A percentile compares a stretch with the other conserved stretches of the same genome.
Conservation (phyloP, 2,113 vertebrate genomes). For the Petrocephalus microphthalmus region DNA sequence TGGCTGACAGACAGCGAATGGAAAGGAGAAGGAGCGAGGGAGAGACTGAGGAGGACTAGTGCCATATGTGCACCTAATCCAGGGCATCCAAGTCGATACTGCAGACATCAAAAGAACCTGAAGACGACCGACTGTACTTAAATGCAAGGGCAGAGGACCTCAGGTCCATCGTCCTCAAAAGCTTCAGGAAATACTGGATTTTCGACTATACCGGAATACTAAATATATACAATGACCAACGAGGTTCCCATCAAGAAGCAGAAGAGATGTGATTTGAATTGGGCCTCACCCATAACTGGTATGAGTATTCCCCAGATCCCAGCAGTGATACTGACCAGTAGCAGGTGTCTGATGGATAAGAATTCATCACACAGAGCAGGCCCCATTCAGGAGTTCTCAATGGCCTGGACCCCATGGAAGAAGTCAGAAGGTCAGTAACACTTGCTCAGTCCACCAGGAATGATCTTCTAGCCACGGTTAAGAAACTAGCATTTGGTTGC, state of each 20-base stretch:
- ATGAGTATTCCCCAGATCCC: not conserved
- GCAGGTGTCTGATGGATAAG: slow-evolving; percentile 5
- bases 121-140: not conserved
- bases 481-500: not conserved
- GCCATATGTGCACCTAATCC: not conserved
- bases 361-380: not conserved
- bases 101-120: not conserved
- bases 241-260: slow-evolving; percentile 8
- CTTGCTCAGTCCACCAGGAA: not conserved
- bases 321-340: not conserved
- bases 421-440: slow-evolving; percentile 5
- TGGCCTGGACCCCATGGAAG: not conserved
- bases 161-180: not conserved
- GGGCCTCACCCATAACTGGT: not conserved
- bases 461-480: not conserved
- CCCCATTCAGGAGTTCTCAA: not conserved
- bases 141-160: not conserved
- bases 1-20: not conserved
- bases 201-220: not conserved
- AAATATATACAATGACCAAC: not conserved
- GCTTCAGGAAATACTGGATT: not conserved
- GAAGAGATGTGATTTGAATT: slow-evolving; percentile 15
- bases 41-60: not conserved
- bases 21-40: not conserved
- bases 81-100: not conserved